A percentile compares a stretch with the other conserved stretches of the same genome.
These are phyloP conservation scores for Daubentonia madagascariensis DNA, from an alignment of 2,113 vertebrate species.

Conservation along the genomic window DNA sequence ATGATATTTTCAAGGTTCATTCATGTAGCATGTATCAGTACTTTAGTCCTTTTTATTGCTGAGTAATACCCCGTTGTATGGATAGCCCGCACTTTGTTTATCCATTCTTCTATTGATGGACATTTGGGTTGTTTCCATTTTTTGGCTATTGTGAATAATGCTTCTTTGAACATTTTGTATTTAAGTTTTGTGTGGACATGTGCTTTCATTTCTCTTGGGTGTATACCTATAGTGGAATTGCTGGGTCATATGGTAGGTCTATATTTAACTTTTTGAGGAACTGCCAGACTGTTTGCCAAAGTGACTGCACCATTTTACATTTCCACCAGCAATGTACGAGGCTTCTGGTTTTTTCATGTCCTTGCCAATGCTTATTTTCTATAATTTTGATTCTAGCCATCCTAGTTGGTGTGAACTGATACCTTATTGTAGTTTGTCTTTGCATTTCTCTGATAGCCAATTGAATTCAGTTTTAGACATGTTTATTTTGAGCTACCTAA, in stretches of 20 bases:
- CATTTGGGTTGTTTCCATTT: neutral
- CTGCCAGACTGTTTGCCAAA: neutral
- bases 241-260: neutral
- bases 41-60: neutral
- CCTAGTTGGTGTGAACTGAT: neutral
- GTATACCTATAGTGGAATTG: neutral
- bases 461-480: neutral
- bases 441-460: neutral
- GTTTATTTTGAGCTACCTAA: neutral
- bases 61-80: neutral
- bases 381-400: neutral
- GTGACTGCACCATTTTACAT: neutral
- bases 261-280: neutral
- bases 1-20: neutral
- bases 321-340: neutral
- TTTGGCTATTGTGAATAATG: neutral
- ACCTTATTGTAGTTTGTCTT: neutral
- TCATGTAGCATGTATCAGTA: neutral
- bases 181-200: neutral
- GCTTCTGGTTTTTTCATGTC: neutral
- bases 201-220: neutral
- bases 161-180: neutral
- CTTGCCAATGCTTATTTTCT: neutral
- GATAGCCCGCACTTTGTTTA: neutral
- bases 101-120: neutral